Evolutionary conservation across 92 coral and sea anemone genomes (phyloP), one percentile per base, ranked within the genome.

Genomic region (Paragorgia papillata): DNA sequence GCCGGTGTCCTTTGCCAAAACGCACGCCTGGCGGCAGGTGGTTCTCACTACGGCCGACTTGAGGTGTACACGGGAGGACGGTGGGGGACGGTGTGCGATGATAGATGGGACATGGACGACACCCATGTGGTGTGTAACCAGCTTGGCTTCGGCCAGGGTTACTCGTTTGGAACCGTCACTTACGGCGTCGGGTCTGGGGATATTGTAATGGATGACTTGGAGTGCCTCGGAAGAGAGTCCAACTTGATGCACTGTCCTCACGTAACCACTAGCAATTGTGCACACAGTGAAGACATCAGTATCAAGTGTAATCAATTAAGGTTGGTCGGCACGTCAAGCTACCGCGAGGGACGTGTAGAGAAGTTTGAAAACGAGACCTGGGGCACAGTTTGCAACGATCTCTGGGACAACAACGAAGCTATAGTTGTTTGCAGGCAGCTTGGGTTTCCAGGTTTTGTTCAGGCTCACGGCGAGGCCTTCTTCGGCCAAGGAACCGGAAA

Each of bases 361-460:
- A 61, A 86, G 13, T 70, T 74, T 41, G 87, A 82, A 28, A 83
- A 76, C 81, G 94, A 90, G 60, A 49, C 9, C 53, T 89, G 94
- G 94, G 88, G 90, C 19, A 89, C 90, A 26, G 54, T 82, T 14
- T 89, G 96, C 44, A 79, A 51, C 37, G 79, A 87, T 10, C 61
- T 62, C 25, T 89, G 96, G 96, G 85, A 75, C 15, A 46, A 69
- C 20, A 61, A 59, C 39, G 88, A 71, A 46, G 96, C 96, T 39
- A 48, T 61, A 3, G 96, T 89, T 30, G 84, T 82, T 0, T 89
- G 96, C 68, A 80, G 86, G 21, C 88, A 87, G 89, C 59, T 89
- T 56, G 96, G 96, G 0, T 89, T 59, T 64, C 3, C 77, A 18
- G 91, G 96, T 3, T 86, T 88, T 10, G 66, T 62, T 34, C 34